Percentiles rank a stretch among this genome's conserved stretches.
Conservation (phyloP, 2,888 invertebrate genomes). For the Apantesis nais region DNA sequence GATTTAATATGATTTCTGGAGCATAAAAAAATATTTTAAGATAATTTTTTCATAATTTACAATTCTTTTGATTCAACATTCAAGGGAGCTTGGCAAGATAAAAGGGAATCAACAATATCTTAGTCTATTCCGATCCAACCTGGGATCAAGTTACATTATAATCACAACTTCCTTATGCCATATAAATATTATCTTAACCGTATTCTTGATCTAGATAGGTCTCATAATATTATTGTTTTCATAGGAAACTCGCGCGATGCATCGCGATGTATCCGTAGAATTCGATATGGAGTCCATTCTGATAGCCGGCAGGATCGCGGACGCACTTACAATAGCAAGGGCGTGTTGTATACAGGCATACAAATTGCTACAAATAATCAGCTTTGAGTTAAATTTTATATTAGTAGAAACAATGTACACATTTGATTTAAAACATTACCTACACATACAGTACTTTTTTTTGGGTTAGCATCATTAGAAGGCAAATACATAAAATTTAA, state of each 20-base stretch:
- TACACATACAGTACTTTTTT: too few relatives aligned
- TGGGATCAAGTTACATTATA: conserved; percentile 17
- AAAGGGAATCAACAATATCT: neutral
- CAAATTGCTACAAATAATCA: conserved; percentile 1
- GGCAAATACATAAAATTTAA: neutral
- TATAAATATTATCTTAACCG: conserved; percentile 43
- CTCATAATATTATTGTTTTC: conserved; percentile 65
- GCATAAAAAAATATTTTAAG: neutral
- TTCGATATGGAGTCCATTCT: conserved; percentile 73
- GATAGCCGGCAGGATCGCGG: conserved; percentile 66
- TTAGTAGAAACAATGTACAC: neutral
- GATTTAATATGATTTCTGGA: neutral
- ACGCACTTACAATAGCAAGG: conserved; percentile 56
- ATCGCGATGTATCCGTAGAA: conserved; percentile 54
- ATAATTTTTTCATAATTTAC: neutral
- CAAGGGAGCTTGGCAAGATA: neutral
- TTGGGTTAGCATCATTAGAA: too few relatives aligned
- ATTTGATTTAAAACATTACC: neutral
- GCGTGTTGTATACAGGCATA: conserved; percentile 1
- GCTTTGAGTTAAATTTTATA: too few relatives aligned
- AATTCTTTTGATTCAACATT: neutral
- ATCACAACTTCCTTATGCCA: conserved; percentile 44
- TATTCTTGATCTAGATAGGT: conserved; percentile 45
- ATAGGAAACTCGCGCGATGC: conserved; percentile 58
- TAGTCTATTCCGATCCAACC: neutral